phyloP scores from a whole-genome alignment of 2,888 invertebrate species.

The Protonemura montana region DNA sequence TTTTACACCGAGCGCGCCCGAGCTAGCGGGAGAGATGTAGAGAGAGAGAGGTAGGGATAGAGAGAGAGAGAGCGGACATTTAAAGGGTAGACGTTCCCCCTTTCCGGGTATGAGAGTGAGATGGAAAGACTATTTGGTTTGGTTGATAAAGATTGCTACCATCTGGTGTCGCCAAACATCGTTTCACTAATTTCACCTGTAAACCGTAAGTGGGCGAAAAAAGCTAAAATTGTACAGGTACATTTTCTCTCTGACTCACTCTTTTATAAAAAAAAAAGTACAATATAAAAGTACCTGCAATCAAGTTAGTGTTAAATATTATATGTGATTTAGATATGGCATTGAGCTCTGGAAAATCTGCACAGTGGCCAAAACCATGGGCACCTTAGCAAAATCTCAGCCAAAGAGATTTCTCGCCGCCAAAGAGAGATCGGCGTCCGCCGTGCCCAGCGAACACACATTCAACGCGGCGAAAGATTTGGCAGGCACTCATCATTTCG shows the following conservation, averaged over 20 bases:
- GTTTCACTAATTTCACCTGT: slow-evolving; percentile 30
- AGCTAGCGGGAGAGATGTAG: slow-evolving; percentile 30
- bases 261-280: too few relatives aligned
- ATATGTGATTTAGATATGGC: too few relatives aligned
- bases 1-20: slow-evolving; percentile 48
- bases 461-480: background rate
- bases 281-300: too few relatives aligned
- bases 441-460: too few relatives aligned
- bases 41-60: background rate
- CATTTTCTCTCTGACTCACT: too few relatives aligned
- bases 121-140: slow-evolving; percentile 19
- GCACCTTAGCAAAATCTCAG: too few relatives aligned
- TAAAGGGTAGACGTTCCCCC: background rate
- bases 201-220: background rate
- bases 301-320: too few relatives aligned
- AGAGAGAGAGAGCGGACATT: background rate
- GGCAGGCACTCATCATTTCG: background rate
- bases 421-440: too few relatives aligned
- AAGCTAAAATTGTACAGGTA: background rate
- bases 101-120: slow-evolving; percentile 30
- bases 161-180: slow-evolving; percentile 24
- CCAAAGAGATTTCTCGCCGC: too few relatives aligned
- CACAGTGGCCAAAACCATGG: too few relatives aligned
- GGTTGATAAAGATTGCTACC: slow-evolving; percentile 35
- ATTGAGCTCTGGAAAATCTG: too few relatives aligned